Base-by-base conservation (phyloP, 2,888 invertebrate species). In the Oithona nana region DNA sequence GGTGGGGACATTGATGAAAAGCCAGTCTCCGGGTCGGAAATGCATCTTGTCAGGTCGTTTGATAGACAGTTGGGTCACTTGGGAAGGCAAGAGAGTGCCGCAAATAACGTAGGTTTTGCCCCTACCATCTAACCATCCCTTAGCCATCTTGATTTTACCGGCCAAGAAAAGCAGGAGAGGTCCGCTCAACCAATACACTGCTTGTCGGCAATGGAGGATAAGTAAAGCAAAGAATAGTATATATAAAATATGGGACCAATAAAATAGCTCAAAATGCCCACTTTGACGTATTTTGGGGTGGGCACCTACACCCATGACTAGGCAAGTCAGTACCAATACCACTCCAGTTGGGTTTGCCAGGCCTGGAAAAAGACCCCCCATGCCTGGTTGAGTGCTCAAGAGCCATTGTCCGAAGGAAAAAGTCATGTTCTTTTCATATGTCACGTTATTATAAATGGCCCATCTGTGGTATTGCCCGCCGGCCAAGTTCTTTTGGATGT, bases 141-240 rank as follows among this genome's bases (percentile, higher is more conserved):
- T 69, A 57, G 69, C 69, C 61, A 82, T 75, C 64, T 84, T 74
- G 26, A 86, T 75, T 64, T 87, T 78, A 73, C 94, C 93, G 0
- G 85, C 73, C 0, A 83, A 66, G 71, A 87, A 93, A 1, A 90
- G 74, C 1, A 83, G 69, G 0, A 88, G 88, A 0, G 93, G 93
- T 1, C 82, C 73, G 30, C 88, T 75, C 72, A 93, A 88, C 92
- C 93, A 94, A 72, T 87, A 88, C 90, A 92, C 93, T 74, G 90
- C 93, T 72, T 86, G 87, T 0, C 89, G 89, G 0, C 84, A 89
- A 72, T 94, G 94, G 64, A 92, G 78, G 52, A 90, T 79, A 16
- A 85, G 75, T 1, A 93, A 73, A 22, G 86, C 74, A 86, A 87
- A 92, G 73, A 90, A 93, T 0, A 86, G 86, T 2, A 90, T 76